Evolutionary conservation across 2,113 vertebrate species (phyloP).

Genomic region (Engystomops pustulosus): DNA sequence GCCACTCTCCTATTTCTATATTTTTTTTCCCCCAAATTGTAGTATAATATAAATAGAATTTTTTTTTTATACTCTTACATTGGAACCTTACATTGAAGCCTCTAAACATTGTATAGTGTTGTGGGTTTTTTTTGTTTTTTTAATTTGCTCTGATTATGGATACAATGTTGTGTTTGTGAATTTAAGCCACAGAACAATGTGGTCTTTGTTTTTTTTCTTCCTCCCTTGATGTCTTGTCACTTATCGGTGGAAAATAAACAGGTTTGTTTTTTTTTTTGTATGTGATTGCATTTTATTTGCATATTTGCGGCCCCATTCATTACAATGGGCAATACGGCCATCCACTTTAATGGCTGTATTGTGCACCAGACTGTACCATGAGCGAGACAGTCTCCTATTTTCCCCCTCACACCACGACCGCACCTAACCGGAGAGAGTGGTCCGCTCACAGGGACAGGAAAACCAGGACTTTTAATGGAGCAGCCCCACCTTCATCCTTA

Average conservation of each 20-base stretch:
- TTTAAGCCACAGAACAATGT: neutral
- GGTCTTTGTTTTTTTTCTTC: neutral
- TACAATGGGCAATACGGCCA: too few relatives aligned
- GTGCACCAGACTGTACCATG: too few relatives aligned
- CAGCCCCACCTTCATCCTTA: too few relatives aligned
- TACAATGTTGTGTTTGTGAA: constrained; percentile 50
- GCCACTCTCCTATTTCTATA: neutral
- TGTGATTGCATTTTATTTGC: neutral
- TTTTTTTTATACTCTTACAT: constrained; percentile 24
- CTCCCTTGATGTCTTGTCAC: constrained; percentile 18
- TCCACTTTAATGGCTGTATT: too few relatives aligned
- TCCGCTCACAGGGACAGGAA: too few relatives aligned
- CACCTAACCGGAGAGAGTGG: too few relatives aligned
- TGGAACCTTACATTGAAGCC: neutral
- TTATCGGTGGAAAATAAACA: constrained; percentile 47
- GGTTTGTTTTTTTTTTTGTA: neutral
- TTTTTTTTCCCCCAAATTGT: neutral
- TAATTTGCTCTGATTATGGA: neutral
- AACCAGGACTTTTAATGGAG: too few relatives aligned
- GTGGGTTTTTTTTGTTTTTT: neutral
- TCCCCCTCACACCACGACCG: too few relatives aligned
- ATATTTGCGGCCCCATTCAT: too few relatives aligned
- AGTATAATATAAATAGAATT: constrained; percentile 21
- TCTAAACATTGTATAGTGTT: constrained; percentile 6
- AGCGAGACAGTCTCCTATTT: too few relatives aligned